Base-by-base conservation (phyloP, 2,113 vertebrate genomes). In the Xenopus laevis region DNA sequence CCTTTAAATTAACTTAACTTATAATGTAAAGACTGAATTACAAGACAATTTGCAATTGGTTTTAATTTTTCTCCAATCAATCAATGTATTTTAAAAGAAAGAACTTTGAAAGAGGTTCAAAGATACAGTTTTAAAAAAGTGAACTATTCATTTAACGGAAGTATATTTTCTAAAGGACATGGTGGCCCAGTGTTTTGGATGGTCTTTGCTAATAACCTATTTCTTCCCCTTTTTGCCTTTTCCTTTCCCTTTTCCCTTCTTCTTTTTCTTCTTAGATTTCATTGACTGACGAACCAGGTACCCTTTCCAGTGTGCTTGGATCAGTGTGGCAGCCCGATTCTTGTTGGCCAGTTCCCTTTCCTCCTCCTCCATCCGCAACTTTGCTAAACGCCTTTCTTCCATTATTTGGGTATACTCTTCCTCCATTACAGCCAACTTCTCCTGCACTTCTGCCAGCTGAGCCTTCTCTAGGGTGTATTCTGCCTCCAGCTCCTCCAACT, bases 251-350 rank as follows among this genome's bases (percentile, higher is more conserved):
- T 27, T 27, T 27, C 23, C 72, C 66, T 84, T 88, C 47, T 86
- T 89, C 79, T 73, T 82, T 79, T 89, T 95, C 78, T 55, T 81
- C 76, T 83, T 90, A 60, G 79, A 70, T 71, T 71, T 90, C 69
- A 94, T 82, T 79, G 86, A 18, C 63, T 86, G 89, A n/a, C 95
- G 90, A 33, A 92, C 88, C 67, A 87, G 71, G 84, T 88, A 92
- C 59, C 94, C 96, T 85, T 89, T 97, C 93, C 93, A 96, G 79
- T 87, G 74, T 17, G 94, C 87, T 82, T 98, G 97, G 84, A 92
- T 91, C 15, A 86, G 6, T 0, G 84, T 82, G 64, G 93, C 91
- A 0, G 93, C 93, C 1, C 53, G 74, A 12, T 81, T 88, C 89
- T 87, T 92, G 53, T 72, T 61, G 74, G 81, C 61, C 71, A 89